Conservation (phyloP, 1,140 invertebrate genomes). For the Drosophila mojavensis region DNA sequence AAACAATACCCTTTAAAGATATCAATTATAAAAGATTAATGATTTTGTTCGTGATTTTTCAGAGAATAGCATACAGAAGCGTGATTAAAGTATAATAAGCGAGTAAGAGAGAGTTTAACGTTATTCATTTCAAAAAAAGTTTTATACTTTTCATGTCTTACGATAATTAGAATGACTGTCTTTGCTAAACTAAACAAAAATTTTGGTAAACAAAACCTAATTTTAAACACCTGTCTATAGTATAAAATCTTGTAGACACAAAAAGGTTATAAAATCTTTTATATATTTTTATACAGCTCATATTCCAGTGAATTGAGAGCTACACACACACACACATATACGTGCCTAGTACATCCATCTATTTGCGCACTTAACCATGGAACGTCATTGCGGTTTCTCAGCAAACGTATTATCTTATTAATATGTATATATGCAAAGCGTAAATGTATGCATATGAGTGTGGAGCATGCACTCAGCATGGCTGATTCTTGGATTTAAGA, state of each 20-base stretch:
- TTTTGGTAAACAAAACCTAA: background rate
- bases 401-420: conserved; percentile 23
- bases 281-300: background rate
- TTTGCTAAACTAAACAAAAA: background rate
- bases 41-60: too few species aligned
- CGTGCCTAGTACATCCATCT: conserved; percentile 1
- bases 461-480: conserved; percentile 7
- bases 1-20: too few species aligned
- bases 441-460: background rate
- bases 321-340: conserved; percentile 6
- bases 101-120: too few species aligned
- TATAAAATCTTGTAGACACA: background rate
- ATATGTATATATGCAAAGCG: conserved; percentile 21
- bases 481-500: conserved; percentile 22
- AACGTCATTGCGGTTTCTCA: conserved; percentile 16
- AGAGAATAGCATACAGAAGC: too few species aligned
- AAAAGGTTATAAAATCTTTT: background rate
- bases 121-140: too few species aligned
- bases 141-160: too few species aligned
- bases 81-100: too few species aligned
- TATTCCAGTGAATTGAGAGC: conserved; percentile 5
- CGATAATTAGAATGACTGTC: too few species aligned
- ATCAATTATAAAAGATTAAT: too few species aligned
- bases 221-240: too few species aligned
- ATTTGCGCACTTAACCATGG: conserved; percentile 6